phyloP scores from a whole-genome alignment of 2,797 vertebrate species.

The Psittacula derbiana region DNA sequence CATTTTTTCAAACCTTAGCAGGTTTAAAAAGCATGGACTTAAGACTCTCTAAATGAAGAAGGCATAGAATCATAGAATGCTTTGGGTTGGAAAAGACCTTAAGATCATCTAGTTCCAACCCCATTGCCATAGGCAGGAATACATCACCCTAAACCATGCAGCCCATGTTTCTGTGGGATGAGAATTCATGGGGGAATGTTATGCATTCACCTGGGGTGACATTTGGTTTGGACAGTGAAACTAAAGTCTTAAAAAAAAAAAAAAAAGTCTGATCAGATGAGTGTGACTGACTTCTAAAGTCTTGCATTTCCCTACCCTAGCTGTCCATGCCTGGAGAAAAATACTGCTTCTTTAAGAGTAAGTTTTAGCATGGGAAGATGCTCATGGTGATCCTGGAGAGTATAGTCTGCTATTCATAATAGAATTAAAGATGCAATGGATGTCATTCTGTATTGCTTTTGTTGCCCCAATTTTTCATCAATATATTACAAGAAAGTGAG shows the following conservation, averaged over 20 bases:
- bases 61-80: neutral
- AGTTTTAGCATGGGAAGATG: neutral
- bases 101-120: neutral
- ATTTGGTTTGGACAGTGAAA: neutral
- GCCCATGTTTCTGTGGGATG: neutral
- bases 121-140: neutral
- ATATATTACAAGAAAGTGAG: neutral
- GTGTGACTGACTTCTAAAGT: neutral
- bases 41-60: neutral
- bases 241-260: neutral
- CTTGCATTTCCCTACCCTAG: neutral
- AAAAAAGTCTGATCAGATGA: neutral
- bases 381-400: neutral
- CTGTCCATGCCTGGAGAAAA: neutral
- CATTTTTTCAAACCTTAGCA: neutral
- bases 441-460: neutral
- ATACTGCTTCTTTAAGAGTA: neutral
- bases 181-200: neutral
- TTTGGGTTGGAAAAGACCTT: neutral
- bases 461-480: neutral
- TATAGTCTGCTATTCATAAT: neutral
- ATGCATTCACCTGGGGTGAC: neutral
- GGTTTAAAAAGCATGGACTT: neutral
- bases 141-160: neutral
- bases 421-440: neutral